Percentiles rank a stretch among this genome's conserved stretches.
These are phyloP conservation scores for Myanophis thanlyinensis DNA, from an alignment of 2,113 vertebrate species.

Conservation along the genomic window DNA sequence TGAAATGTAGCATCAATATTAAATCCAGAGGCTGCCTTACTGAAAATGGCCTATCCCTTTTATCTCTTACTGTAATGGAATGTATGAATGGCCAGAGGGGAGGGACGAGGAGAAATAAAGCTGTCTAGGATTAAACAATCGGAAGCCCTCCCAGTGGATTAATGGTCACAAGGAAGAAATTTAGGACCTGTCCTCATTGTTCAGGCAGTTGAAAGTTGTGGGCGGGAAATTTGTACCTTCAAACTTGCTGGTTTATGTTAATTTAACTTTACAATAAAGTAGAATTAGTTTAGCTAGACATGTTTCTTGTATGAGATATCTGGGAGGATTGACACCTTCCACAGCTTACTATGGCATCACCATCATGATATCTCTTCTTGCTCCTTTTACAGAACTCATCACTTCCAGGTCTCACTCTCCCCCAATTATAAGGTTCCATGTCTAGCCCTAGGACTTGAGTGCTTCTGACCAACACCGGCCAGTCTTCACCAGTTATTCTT, in stretches of 20 bases:
- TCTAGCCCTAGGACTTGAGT: neutral
- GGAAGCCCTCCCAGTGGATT: neutral
- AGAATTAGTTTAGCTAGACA: no score
- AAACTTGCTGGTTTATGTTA: no score
- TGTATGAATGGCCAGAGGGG: neutral
- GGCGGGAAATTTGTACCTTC: no score
- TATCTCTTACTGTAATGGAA: neutral
- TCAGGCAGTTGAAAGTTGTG: no score
- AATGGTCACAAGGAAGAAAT: neutral
- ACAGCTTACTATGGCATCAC: neutral
- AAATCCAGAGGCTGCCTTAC: neutral
- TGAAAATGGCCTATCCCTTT: neutral
- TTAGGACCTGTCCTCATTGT: neutral
- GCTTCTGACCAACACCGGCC: neutral
- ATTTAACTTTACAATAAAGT: no score
- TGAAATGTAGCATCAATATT: neutral
- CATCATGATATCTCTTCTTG: neutral
- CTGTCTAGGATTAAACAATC: neutral
- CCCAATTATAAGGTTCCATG: neutral
- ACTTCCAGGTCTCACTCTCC: neutral
- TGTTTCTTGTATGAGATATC: no score
- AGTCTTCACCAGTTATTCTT: neutral
- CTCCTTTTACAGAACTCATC: neutral
- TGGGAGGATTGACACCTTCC: neutral
- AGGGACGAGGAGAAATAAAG: neutral